phyloP scores from a whole-genome alignment of 2,797 vertebrate species.

The Lagorchestes hirsutus region DNA sequence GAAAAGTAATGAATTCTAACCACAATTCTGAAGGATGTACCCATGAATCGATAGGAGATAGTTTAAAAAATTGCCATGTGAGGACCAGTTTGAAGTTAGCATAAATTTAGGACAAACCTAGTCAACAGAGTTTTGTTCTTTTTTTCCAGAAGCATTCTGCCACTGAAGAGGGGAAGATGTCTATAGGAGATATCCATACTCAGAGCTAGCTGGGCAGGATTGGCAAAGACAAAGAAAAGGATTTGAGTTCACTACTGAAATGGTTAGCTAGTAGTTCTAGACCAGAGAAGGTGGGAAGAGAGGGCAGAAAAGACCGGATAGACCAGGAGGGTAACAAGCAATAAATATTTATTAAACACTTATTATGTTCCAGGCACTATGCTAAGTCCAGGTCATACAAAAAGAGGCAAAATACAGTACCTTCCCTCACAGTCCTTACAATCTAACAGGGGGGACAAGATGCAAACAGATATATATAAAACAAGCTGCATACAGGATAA shows the following conservation, averaged over 20 bases:
- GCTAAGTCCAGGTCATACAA: not conserved
- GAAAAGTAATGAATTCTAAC: not conserved
- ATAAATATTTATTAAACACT: constrained; percentile 22
- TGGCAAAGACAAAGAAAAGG: not conserved
- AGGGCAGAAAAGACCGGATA: not conserved
- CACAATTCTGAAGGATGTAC: not conserved
- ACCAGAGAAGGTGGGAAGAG: not conserved
- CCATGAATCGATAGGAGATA: not conserved
- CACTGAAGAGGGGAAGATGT: not conserved
- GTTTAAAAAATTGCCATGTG: not conserved
- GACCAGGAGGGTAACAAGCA: not conserved
- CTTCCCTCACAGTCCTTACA: constrained; percentile 17
- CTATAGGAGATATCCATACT: not conserved
- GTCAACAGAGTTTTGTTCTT: not conserved
- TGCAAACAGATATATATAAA: not conserved
- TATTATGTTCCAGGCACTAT: constrained; percentile 37
- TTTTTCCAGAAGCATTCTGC: not conserved
- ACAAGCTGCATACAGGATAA: not conserved
- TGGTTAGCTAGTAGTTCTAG: not conserved
- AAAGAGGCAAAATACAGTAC: constrained; percentile 29
- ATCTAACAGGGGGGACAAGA: constrained; percentile 32
- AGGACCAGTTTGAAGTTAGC: not conserved
- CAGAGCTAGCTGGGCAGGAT: not conserved
- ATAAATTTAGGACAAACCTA: not conserved
- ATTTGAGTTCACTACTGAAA: not conserved